Base-by-base conservation (phyloP, 1,140 invertebrate species). In the Parasteatoda tepidariorum region DNA sequence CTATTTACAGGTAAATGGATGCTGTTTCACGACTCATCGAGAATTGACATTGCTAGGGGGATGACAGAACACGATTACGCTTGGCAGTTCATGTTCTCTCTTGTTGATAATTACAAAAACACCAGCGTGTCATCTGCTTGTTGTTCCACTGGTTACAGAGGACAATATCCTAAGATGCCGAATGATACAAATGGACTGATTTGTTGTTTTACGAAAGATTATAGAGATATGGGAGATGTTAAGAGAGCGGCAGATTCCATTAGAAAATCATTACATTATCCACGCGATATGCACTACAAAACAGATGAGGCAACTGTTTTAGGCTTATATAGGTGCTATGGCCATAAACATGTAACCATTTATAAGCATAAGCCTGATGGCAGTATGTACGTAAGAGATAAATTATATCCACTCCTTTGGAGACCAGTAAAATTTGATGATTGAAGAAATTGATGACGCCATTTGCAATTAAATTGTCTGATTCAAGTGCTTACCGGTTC, bases 161-260 rank as follows among this genome's bases (percentile, higher is more conserved):
- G 66, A 22, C n/a, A 41, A 22, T 1, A 2, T 9, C 6, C 2
- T 41, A 34, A 18, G 1, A 9, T 5, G 0, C 31, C 18, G n/a
- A 41, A 22, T 22, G 15, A 26, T 6, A 41, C n/a, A 22, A 13
- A 26, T 61, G 66, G 66, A 11, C 18, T 68, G 3, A 68, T 68
- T 9, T n/a, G 15, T 11, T 68, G 66, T 41, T 41, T 13, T 3
- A 68, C 66, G 34, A 22, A 2, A 2, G 31, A 68, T n/a, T 68
- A 68, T 38, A 48, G 28, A 28, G 18, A 68, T 24, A 38, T 38
- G 33, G 4, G 24, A 38, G 38, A 38, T 22, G 66, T 68, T 24
- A 68, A 68, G 59, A 70, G 33, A n/a, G 67, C 38, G 3, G 67
- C 67, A 26, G 41, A 70, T 22, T 18, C 34, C 22, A 70, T 70